Conservation (phyloP, 2,888 invertebrate genomes). For the Agriopis leucophaearia region DNA sequence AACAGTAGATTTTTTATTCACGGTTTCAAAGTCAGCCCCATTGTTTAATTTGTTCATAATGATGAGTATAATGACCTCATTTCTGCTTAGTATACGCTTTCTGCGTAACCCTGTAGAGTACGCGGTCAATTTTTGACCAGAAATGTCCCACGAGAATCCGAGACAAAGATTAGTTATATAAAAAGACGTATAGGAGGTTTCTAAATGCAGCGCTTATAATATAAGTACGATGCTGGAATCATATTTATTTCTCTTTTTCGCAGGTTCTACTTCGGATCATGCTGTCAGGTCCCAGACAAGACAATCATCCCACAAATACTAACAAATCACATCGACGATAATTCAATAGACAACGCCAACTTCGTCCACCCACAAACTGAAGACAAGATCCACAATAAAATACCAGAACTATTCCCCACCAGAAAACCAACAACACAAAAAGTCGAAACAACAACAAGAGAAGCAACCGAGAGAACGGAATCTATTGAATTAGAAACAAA, state of each 20-base stretch:
- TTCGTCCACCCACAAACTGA: slow-evolving; percentile 79
- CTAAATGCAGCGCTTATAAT: too few relatives aligned
- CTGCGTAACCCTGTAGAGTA: too few relatives aligned
- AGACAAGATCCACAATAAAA: slow-evolving; percentile 61
- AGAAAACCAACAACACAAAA: slow-evolving; percentile 55
- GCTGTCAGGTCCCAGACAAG: slow-evolving; percentile 91
- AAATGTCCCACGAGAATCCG: too few relatives aligned
- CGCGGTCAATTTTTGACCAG: too few relatives aligned
- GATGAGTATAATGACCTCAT: too few relatives aligned
- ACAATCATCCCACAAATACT: slow-evolving; percentile 82
- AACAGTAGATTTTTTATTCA: too few relatives aligned
- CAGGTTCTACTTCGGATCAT: slow-evolving; percentile 96
- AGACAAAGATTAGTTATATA: too few relatives aligned
- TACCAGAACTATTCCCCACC: slow-evolving; percentile 48
- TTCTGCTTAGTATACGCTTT: too few relatives aligned
- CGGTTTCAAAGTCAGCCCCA: too few relatives aligned
- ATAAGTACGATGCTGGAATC: not conserved
- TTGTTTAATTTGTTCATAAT: too few relatives aligned
- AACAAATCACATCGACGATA: slow-evolving; percentile 88
- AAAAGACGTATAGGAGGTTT: too few relatives aligned
- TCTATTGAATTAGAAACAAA: slow-evolving; percentile 65
- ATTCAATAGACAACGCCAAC: slow-evolving; percentile 83
- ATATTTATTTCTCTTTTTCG: not conserved
- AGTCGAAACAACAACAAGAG: slow-evolving; percentile 49
- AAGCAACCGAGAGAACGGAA: slow-evolving; percentile 54